Evolutionary conservation across 2,888 invertebrate genomes (phyloP).

Genomic region (Acrobasis consociella): DNA sequence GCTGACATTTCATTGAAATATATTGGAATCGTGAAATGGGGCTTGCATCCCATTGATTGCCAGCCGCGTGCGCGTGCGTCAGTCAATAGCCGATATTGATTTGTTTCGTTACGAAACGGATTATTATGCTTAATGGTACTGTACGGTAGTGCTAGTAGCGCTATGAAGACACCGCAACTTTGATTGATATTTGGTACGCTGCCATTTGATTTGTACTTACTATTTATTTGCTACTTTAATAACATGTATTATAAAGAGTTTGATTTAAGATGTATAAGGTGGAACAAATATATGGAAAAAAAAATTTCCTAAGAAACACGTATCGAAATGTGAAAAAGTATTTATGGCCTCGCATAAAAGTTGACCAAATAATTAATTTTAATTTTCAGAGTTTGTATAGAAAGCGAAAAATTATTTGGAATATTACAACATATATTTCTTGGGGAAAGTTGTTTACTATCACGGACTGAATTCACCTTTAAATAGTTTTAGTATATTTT

Average conservation of each 20-base stretch:
- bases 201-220: constrained; percentile 9
- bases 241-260: neutral
- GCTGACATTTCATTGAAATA: constrained; percentile 80
- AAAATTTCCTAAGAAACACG: too few species aligned
- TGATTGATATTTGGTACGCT: constrained; percentile 18
- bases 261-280: too few species aligned
- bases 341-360: too few species aligned
- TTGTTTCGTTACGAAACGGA: constrained; percentile 63
- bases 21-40: constrained; percentile 81
- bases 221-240: neutral
- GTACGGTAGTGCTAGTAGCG: constrained; percentile 16
- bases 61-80: constrained; percentile 58
- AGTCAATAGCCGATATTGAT: constrained; percentile 66
- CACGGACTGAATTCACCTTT: too few species aligned
- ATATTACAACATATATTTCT: too few species aligned
- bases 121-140: constrained; percentile 46
- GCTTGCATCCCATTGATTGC: constrained; percentile 78
- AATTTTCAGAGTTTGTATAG: too few species aligned
- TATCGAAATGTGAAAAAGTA: too few species aligned
- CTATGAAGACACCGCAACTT: constrained; percentile 17
- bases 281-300: too few species aligned
- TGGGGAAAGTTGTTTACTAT: too few species aligned
- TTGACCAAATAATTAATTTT: too few species aligned
- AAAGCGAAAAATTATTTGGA: too few species aligned
- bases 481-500: too few species aligned